Evolutionary conservation across 2,888 invertebrate species (phyloP), one percentile per base, ranked within the genome.

Genomic region (Scrobipalpa costella): DNA sequence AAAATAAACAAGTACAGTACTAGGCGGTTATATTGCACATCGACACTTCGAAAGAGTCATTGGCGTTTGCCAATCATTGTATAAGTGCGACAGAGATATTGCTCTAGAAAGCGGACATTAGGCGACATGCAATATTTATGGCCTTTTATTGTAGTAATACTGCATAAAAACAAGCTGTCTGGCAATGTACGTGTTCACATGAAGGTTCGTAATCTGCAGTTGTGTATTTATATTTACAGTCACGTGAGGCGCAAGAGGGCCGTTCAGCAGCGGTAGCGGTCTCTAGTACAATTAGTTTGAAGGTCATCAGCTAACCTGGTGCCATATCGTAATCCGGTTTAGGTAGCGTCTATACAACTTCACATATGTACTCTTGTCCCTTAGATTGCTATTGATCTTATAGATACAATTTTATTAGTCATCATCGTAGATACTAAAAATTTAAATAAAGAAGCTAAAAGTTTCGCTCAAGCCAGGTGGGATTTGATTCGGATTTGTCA

Each of bases 201-300:
- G n/a, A 15, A 44, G 15, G 44, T 44, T 27, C 5, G 27, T 27
- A 27, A 27, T 27, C 27, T 27, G 27, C 44, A n/a, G 44, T 2
- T 44, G 44, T 44, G n/a, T 50, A 50, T 50, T 50, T 50, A 19
- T 50, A 50, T 50, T 50, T 50, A 19, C 19, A 19, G 21, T 50
- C 50, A 44, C 44, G 44, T 44, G 50, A 50, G 50, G 11, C 21
- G 50, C 9, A 19, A 50, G 21, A 19, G 21, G 21, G 19, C 50
- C 44, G 44, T n/a, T 17, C 50, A 50, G 17, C 17, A 21, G n/a
- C n/a, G n/a, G n/a, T n/a, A n/a, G n/a, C n/a, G n/a, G 15, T 50
- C 50, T 50, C 21, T 50, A 9, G 21, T 50, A 19, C 40, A 40
- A 40, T 50, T 50, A 50, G 50, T 50, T 50, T 50, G 19, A 11